Percentiles rank a stretch among this genome's conserved stretches.
Conservation (phyloP, 2,888 invertebrate species). For the Steinernema carpocapsae region DNA sequence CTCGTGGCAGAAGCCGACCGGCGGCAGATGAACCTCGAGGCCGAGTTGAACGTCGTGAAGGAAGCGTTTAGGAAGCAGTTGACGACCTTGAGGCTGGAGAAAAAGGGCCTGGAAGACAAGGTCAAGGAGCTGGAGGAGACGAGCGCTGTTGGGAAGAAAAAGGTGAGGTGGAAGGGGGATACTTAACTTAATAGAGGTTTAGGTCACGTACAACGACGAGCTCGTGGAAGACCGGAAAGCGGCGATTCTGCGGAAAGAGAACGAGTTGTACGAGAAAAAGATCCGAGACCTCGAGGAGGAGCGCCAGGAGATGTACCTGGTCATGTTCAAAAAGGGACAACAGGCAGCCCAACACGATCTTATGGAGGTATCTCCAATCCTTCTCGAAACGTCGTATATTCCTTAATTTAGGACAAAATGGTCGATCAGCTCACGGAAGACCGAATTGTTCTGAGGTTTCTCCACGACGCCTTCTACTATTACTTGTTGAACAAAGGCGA, state of each 20-base stretch:
- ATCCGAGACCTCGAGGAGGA: slow-evolving; percentile 65
- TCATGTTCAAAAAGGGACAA: slow-evolving; percentile 69
- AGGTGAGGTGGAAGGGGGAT: slow-evolving; percentile 20
- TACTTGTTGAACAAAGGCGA: slow-evolving; percentile 83
- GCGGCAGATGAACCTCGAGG: slow-evolving; percentile 26
- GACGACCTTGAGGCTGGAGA: slow-evolving; percentile 37
- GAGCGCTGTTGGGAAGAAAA: background rate
- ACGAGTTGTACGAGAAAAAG: slow-evolving; percentile 66
- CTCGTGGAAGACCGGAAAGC: slow-evolving; percentile 48
- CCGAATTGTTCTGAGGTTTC: slow-evolving; percentile 87
- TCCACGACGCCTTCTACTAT: slow-evolving; percentile 90
- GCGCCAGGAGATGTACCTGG: slow-evolving; percentile 65
- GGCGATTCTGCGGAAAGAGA: slow-evolving; percentile 55
- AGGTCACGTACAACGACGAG: slow-evolving; percentile 34
- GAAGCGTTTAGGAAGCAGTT: slow-evolving; percentile 48
- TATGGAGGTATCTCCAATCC: slow-evolving; percentile 43
- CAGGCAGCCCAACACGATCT: slow-evolving; percentile 64
- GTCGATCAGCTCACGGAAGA: slow-evolving; percentile 75
- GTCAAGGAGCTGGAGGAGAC: too few species aligned
- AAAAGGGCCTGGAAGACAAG: slow-evolving; percentile 28
- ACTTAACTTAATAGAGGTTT: background rate
- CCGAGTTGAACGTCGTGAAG: slow-evolving; percentile 42
- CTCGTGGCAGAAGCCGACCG: slow-evolving; percentile 4
- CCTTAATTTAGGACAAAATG: slow-evolving; percentile 45
- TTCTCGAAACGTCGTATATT: background rate